Evolutionary conservation across 2,797 vertebrate species (phyloP), one percentile per base, ranked within the genome.

Genomic region (Mustela erminea): DNA sequence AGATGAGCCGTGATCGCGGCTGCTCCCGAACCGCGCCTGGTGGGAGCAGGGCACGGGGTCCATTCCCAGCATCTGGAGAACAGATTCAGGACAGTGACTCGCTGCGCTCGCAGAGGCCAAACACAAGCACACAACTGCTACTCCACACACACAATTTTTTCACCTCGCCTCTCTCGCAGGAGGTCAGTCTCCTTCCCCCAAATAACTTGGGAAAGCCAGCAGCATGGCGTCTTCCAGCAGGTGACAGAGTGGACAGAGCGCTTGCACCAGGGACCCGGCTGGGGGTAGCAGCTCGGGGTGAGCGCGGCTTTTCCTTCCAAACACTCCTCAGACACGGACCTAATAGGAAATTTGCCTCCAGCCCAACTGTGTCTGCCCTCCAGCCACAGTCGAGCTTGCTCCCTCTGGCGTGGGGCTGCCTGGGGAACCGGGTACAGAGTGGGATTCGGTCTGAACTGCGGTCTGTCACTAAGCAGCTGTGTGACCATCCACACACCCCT

Each of bases 171-270:
- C 52, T 81, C 52, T 62, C 87, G 41, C 60, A 60, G 88, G 21
- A 84, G 14, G 60, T 23, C 87, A 62, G 72, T 46, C 27, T 49
- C 46, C 60, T 8, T 5, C 10, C 7, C 35, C 78, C 23, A 95
- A 64, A 89, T 89, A 93, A 95, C 43, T 72, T 87, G 58, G 84
- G 75, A 86, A 97, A 86, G 54, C 35, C 87, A 82, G 25, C 3
- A 43, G 8, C 15, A 7, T 25, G 91, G 91, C 85, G 25, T 10
- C 70, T 93, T 88, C 35, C 56, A 94, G 46, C 18, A 32, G 54
- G 68, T 35, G 88, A 35, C 21, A 32, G 70, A 91, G 27, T 54
- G 14, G 93, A 87, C 41, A 62, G 14, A 93, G 83, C 83, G 49
- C 41, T 77, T 70, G 32, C 74, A 49, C 52, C 6, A 41, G 46